Conservation (phyloP, 2,113 vertebrate genomes). For the Pelodiscus sinensis region DNA sequence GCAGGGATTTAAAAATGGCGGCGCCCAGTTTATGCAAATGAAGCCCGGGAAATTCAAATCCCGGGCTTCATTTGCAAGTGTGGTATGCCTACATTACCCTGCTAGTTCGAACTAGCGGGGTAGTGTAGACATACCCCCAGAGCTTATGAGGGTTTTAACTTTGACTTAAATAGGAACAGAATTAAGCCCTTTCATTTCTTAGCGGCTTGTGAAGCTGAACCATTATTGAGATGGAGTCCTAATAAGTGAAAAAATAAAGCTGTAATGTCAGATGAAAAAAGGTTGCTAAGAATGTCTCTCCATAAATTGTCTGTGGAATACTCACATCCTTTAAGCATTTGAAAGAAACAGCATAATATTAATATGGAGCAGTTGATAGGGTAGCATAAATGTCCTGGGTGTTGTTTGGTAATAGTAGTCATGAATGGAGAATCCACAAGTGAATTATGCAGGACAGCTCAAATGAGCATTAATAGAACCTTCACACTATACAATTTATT, state of each 20-base stretch:
- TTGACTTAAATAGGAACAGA: background rate
- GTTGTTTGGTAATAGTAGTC: background rate
- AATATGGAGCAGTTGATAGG: background rate
- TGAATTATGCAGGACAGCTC: background rate
- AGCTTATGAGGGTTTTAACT: background rate
- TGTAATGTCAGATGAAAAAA: background rate
- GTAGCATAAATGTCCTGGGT: background rate
- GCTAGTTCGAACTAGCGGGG: too few relatives aligned
- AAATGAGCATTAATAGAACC: background rate
- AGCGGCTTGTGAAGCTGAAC: background rate
- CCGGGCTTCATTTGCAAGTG: too few relatives aligned
- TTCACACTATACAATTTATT: background rate
- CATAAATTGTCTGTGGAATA: background rate
- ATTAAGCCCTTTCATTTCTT: background rate
- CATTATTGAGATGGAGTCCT: background rate
- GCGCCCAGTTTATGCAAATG: too few relatives aligned
- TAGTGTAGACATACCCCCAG: too few relatives aligned
- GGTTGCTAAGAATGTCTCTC: background rate
- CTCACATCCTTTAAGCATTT: background rate
- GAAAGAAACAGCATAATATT: background rate
- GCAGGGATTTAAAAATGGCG: too few relatives aligned
- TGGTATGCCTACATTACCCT: too few relatives aligned
- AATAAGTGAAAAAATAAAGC: background rate
- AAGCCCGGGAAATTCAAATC: too few relatives aligned
- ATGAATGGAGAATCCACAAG: background rate